Base-by-base conservation (phyloP, 1,140 invertebrate species). In the Aporrectodea caliginosa region DNA sequence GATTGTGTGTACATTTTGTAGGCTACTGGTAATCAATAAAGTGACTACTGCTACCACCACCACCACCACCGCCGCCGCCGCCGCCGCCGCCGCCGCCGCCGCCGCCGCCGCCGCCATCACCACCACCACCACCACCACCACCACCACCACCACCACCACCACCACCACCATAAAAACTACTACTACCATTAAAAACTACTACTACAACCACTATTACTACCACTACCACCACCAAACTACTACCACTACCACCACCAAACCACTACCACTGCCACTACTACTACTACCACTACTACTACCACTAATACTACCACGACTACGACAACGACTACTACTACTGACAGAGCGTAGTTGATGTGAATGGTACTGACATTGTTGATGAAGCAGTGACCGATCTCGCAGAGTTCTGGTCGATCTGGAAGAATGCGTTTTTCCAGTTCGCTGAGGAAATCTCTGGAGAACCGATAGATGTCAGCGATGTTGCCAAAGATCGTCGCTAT, bases 401-500 rank as follows among this genome's bases (percentile, higher is more conserved):
- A 93, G 79, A 91, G 90, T 87, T 94, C 90, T 1, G 93, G 91
- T 14, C 90, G 87, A 34, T 91, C 90, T 87, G 90, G 90, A 83
- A 93, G 90, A 35, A 94, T 90, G 75, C 90, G 88, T 1, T 87
- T 84, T 84, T 94, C 93, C 35, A 95, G 88, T 82, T 93, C 91
- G 81, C 90, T 90, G 14, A 95, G 87, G 84, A 95, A 94, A 43
- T 90, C 89, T 1, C 89, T 89, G 84, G 94, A 93, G 86, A 95
- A 93, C 73, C 90, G 87, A 43, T 93, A 90, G 1, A 95, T 90
- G 16, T 92, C 91, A 85, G 94, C 93, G 69, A 95, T 88, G 87
- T 95, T 95, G 71, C 93, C 93, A 86, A 95, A 95, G 78, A 95
- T 93, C 14, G 91, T 91, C 78, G 88, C 87, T 58, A 93, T 91